A percentile compares a stretch with the other conserved stretches of the same genome.
Evolutionary conservation across 1,140 invertebrate genomes (phyloP).

Genomic region (Drosophila neocordata): DNA sequence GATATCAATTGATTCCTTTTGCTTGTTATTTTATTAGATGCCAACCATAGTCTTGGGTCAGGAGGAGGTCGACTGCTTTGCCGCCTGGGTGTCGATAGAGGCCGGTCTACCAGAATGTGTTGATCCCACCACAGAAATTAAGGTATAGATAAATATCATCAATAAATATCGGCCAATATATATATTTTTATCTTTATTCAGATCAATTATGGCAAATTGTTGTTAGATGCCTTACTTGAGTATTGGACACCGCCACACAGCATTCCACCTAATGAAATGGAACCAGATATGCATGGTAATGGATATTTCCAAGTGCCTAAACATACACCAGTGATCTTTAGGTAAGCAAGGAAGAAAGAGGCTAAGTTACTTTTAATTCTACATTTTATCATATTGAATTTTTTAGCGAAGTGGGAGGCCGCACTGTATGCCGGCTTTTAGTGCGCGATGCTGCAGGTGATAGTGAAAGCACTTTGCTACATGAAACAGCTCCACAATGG

Average conservation of each 20-base stretch:
- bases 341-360: conserved; percentile 83
- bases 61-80: conserved; percentile 98
- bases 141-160: conserved; percentile 82
- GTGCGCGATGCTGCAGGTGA: conserved; percentile 98
- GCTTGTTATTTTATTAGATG: conserved; percentile 86
- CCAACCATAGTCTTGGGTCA: conserved; percentile 97
- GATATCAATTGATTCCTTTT: not conserved
- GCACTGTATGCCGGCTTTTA: conserved; percentile 90
- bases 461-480: conserved; percentile 95
- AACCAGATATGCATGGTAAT: conserved; percentile 88
- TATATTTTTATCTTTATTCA: conserved; percentile 57
- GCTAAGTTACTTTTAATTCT: not conserved
- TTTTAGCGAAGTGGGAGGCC: conserved; percentile 95
- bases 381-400: not conserved
- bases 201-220: conserved; percentile 98
- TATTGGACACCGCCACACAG: conserved; percentile 92
- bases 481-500: conserved; percentile 98
- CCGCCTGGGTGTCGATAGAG: conserved; percentile 99
- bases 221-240: conserved; percentile 97
- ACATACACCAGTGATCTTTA: conserved; percentile 98
- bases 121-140: conserved; percentile 91
- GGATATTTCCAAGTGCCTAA: conserved; percentile 95
- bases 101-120: conserved; percentile 88
- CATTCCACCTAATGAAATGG: conserved; percentile 86
- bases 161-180: not conserved